Percentiles rank a stretch among this genome's conserved stretches.
These are phyloP conservation scores for Ricordea florida DNA, from an alignment of 92 coral and sea anemone species.

Conservation along the genomic window DNA sequence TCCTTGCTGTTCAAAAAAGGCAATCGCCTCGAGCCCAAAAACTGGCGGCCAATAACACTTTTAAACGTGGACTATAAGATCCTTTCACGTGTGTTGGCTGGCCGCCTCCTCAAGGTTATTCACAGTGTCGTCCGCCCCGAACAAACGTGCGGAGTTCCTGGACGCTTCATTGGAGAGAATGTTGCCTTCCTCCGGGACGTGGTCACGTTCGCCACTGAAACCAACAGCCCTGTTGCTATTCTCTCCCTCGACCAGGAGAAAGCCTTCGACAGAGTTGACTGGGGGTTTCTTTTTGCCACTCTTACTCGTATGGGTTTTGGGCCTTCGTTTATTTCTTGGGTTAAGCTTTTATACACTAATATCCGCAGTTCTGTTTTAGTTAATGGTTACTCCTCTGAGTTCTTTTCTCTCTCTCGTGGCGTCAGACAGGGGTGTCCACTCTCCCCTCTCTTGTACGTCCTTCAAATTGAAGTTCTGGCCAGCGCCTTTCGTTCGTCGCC, in stretches of 20 bases:
- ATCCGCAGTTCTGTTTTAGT: constrained; percentile 34
- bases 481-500: constrained; percentile 27
- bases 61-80: constrained; percentile 62
- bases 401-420: constrained; percentile 40
- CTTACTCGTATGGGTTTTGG: constrained; percentile 51
- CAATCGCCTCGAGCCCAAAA: neutral
- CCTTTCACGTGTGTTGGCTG: neutral
- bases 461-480: constrained; percentile 41
- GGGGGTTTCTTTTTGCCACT: constrained; percentile 31
- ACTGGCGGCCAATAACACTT: constrained; percentile 70
- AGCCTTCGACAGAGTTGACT: constrained; percentile 62
- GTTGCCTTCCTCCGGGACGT: constrained; percentile 39
- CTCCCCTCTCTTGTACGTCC: constrained; percentile 37
- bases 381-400: constrained; percentile 32
- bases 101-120: constrained; percentile 23
- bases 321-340: constrained; percentile 44
- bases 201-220: neutral
- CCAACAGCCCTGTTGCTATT: neutral
- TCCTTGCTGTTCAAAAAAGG: constrained; percentile 55
- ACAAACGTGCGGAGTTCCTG: constrained; percentile 64
- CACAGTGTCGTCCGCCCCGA: constrained; percentile 4
- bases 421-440: constrained; percentile 72
- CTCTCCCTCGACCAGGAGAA: constrained; percentile 63
- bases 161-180: constrained; percentile 47
- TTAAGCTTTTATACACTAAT: constrained; percentile 10